Conservation (phyloP, 2,797 vertebrate genomes). For the Heliangelus exortis region DNA sequence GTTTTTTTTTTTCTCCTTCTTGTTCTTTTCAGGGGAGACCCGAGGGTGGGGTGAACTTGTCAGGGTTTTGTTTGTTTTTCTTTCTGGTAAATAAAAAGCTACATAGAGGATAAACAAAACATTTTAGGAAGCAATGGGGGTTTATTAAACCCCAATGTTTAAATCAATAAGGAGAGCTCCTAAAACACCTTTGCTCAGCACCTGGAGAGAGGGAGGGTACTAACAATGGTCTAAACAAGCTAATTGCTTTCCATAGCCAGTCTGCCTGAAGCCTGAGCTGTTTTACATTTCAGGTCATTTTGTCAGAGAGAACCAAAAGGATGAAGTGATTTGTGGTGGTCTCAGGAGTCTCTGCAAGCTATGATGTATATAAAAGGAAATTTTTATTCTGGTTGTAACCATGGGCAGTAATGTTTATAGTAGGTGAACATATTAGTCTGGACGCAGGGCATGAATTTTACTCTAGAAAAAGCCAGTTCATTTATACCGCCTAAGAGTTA, state of each 20-base stretch:
- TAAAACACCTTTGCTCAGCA: conserved; percentile 38
- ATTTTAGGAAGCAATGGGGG: conserved; percentile 25
- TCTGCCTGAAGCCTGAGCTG: conserved; percentile 7
- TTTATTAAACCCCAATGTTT: conserved; percentile 30
- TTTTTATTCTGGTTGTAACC: conserved; percentile 78
- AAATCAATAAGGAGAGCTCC: conserved; percentile 52
- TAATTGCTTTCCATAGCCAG: conserved; percentile 66
- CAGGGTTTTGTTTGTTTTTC: background rate
- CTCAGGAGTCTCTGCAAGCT: conserved; percentile 71
- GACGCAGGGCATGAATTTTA: conserved; percentile 78
- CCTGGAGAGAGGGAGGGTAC: conserved; percentile 53
- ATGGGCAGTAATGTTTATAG: conserved; percentile 78
- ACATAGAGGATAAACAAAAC: background rate
- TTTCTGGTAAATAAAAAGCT: conserved; percentile 12
- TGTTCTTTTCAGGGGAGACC: background rate
- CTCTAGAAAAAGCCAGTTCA: conserved; percentile 71
- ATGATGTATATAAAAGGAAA: conserved; percentile 76
- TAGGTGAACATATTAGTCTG: conserved; percentile 76
- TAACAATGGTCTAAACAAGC: conserved; percentile 64
- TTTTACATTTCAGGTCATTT: conserved; percentile 70
- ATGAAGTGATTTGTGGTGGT: conserved; percentile 73
- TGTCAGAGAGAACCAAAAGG: conserved; percentile 59
- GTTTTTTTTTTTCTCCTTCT: background rate
- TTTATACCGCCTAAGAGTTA: conserved; percentile 76
- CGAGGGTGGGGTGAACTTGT: background rate